Evolutionary conservation across 2,888 invertebrate species (phyloP).

Genomic region (Drosophila merina): DNA sequence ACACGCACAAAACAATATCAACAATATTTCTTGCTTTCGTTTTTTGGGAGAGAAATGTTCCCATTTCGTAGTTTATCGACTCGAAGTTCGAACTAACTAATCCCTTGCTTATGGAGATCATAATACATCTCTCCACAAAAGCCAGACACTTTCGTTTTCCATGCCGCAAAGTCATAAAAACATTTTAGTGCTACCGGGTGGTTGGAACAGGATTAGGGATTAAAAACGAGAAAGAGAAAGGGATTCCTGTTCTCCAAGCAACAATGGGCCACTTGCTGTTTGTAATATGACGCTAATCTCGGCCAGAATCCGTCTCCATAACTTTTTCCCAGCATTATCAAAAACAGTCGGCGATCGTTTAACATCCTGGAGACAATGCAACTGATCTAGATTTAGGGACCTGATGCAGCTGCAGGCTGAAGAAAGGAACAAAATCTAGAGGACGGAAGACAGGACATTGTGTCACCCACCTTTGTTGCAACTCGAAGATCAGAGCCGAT

Average conservation of each 20-base stretch:
- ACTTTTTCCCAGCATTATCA: conserved; percentile 61
- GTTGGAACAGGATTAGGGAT: conserved; percentile 24
- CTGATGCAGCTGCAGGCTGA: conserved; percentile 53
- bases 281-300: conserved; percentile 71
- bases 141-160: conserved; percentile 51
- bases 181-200: conserved; percentile 42
- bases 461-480: conserved; percentile 43
- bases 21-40: conserved; percentile 1
- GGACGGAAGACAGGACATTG: conserved; percentile 19
- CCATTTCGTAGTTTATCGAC: neutral
- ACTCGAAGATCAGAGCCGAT: conserved; percentile 15
- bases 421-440: conserved; percentile 13
- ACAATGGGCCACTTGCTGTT: conserved; percentile 62
- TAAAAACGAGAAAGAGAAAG: conserved; percentile 3
- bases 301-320: conserved; percentile 52
- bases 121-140: conserved; percentile 11
- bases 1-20: conserved; percentile 28
- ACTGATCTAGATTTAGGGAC: conserved; percentile 28
- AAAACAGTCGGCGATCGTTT: conserved; percentile 40
- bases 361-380: conserved; percentile 39
- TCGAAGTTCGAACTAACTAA: conserved; percentile 43
- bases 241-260: conserved; percentile 5
- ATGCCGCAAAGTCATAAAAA: conserved; percentile 63
- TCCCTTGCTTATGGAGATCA: conserved; percentile 14
- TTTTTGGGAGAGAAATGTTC: conserved; percentile 9